Evolutionary conservation across 2,888 invertebrate species (phyloP).

Genomic region (Muscina levida): DNA sequence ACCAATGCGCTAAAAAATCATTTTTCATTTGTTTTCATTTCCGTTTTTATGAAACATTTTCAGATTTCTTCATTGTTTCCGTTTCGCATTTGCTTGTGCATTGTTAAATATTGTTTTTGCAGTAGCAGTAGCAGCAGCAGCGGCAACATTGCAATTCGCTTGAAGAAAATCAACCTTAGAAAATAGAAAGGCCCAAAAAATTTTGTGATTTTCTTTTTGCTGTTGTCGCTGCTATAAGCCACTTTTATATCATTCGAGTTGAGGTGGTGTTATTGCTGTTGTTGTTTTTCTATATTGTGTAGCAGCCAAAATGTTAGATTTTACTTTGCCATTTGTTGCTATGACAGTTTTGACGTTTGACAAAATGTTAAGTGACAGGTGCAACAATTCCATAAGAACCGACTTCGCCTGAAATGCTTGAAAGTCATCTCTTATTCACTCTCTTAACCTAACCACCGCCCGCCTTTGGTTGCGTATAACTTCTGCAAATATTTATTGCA

Average conservation of each 20-base stretch:
- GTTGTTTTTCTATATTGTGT: not conserved
- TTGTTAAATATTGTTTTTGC: slow-evolving; percentile 58
- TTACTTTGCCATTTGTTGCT: slow-evolving; percentile 46
- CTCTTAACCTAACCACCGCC: too few species aligned
- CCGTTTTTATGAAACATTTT: slow-evolving; percentile 60
- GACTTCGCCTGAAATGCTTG: slow-evolving; percentile 46
- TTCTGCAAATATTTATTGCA: too few species aligned
- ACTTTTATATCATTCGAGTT: not conserved
- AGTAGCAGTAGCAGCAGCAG: slow-evolving; percentile 38
- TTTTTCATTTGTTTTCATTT: slow-evolving; percentile 65
- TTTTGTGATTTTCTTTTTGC: slow-evolving; percentile 21
- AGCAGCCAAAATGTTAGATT: slow-evolving; percentile 15
- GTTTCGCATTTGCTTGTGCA: slow-evolving; percentile 61
- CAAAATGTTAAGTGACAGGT: slow-evolving; percentile 65
- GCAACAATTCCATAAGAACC: slow-evolving; percentile 61
- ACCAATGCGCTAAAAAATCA: slow-evolving; percentile 59
- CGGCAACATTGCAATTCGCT: slow-evolving; percentile 2
- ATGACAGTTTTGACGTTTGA: slow-evolving; percentile 64
- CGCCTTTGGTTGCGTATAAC: too few species aligned
- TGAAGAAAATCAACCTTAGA: slow-evolving; percentile 19
- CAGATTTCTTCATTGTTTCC: slow-evolving; percentile 64
- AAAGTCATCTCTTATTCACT: slow-evolving; percentile 44
- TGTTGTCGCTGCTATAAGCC: too few species aligned
- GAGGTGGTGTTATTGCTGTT: not conserved
- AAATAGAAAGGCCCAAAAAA: not conserved